Evolutionary conservation across 64 coral and sea anemone genomes (phyloP).

Genomic region (Orbicella faveolata): DNA sequence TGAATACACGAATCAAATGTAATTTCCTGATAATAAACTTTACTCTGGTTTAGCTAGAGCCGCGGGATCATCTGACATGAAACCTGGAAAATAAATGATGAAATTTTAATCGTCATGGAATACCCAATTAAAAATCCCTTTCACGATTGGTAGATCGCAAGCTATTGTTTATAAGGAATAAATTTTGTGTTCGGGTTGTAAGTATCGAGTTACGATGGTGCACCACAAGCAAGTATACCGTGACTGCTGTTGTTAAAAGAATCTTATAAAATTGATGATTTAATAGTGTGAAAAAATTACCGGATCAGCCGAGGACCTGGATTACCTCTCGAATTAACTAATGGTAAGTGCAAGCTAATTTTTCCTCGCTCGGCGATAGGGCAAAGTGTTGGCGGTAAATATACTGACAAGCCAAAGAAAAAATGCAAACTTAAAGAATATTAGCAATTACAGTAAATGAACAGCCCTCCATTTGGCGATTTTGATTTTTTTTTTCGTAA

Average conservation of each 20-base stretch:
- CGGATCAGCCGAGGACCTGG: background rate
- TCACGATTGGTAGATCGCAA: background rate
- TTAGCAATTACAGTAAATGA: conserved; percentile 19
- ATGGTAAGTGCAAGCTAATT: background rate
- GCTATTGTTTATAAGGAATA: conserved; percentile 18
- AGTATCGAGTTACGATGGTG: background rate
- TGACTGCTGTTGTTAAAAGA: background rate
- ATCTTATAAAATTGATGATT: background rate
- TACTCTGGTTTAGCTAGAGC: background rate
- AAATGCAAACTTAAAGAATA: background rate
- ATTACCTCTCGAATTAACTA: too few species aligned
- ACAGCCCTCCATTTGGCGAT: background rate
- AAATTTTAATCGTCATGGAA: conserved; percentile 21
- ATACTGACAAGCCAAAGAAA: background rate
- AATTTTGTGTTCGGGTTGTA: background rate
- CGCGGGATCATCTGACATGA: background rate
- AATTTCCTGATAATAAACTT: background rate
- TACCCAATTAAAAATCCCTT: background rate
- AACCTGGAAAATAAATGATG: background rate
- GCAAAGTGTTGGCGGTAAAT: background rate
- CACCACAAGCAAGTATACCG: background rate
- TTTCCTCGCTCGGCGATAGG: background rate
- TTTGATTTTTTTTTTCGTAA: background rate
- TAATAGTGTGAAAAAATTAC: background rate
- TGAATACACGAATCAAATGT: background rate